phyloP scores from a whole-genome alignment of 2,888 invertebrate species.

The Orchestes rusci region DNA sequence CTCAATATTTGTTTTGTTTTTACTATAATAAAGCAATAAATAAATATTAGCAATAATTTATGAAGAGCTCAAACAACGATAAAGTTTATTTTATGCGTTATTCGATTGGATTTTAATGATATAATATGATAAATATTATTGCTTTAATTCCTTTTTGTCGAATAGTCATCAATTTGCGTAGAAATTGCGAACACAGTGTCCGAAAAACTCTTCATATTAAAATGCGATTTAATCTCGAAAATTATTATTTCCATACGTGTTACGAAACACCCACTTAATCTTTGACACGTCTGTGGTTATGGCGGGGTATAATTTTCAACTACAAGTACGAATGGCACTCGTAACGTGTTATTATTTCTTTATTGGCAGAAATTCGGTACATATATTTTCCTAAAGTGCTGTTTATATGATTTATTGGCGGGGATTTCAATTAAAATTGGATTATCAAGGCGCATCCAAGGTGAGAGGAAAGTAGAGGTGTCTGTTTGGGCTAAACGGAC shows the following conservation, averaged over 20 bases:
- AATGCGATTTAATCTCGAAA: constrained; percentile 35
- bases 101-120: constrained; percentile 14
- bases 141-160: constrained; percentile 4
- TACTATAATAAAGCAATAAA: constrained; percentile 14
- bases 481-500: too few relatives aligned
- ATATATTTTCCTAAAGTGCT: too few relatives aligned
- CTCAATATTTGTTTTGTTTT: constrained; percentile 14
- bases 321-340: constrained; percentile 21
- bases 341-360: not conserved
- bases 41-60: constrained; percentile 14
- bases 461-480: too few relatives aligned
- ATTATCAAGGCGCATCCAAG: too few relatives aligned
- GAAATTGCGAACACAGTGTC: too few relatives aligned
- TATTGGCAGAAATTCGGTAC: too few relatives aligned
- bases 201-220: too few relatives aligned
- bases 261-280: constrained; percentile 37
- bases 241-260: constrained; percentile 37
- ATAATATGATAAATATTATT: constrained; percentile 12
- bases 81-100: constrained; percentile 13
- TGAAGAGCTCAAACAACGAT: constrained; percentile 7
- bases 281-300: constrained; percentile 30
- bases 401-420: too few relatives aligned
- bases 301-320: constrained; percentile 26
- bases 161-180: too few relatives aligned
- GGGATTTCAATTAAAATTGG: too few relatives aligned